Conservation (phyloP, 2,797 vertebrate genomes). For the Dendrocincla tyrannina region DNA sequence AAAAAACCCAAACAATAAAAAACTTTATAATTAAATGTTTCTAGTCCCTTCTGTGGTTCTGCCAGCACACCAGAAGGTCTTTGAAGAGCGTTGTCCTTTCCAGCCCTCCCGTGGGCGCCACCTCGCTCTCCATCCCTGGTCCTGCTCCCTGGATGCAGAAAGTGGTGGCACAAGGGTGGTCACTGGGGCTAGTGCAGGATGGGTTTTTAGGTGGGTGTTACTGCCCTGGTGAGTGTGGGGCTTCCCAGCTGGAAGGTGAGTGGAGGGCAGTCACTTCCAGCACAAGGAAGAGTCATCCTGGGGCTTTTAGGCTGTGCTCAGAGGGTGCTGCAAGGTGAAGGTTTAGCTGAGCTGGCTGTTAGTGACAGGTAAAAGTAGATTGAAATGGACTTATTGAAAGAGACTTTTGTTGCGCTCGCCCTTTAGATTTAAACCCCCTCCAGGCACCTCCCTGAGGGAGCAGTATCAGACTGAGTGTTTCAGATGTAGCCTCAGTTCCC, state of each 20-base stretch:
- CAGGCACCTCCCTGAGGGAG: neutral
- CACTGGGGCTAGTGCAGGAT: neutral
- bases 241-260: neutral
- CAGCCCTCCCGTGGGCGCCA: neutral
- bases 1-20: too few relatives aligned
- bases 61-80: neutral
- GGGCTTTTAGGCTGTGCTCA: neutral
- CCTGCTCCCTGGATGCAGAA: neutral
- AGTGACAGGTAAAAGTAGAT: neutral
- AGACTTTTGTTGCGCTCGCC: neutral
- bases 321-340: neutral
- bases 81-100: neutral
- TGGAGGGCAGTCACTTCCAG: neutral
- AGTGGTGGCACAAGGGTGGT: neutral
- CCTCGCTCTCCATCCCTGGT: neutral
- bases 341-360: neutral
- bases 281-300: neutral
- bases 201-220: neutral
- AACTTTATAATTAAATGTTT: neutral
- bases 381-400: neutral
- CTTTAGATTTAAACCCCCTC: neutral
- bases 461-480: slow-evolving; percentile 3
- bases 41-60: neutral
- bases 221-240: fast-evolving
- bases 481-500: neutral